Conservation (phyloP, 2,113 vertebrate species). For the Cricetomys ansorgei region DNA sequence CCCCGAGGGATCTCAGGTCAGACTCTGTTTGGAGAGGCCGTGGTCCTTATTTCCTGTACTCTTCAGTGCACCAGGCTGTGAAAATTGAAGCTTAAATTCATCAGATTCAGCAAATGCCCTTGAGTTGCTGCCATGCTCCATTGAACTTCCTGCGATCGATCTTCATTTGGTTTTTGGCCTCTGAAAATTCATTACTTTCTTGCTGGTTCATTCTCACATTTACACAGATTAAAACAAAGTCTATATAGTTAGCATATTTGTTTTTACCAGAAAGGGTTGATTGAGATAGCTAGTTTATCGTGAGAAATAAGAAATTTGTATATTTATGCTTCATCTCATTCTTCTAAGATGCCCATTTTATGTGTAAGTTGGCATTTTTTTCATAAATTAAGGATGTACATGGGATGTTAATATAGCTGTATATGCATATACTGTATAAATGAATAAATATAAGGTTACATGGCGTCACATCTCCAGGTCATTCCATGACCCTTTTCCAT, state of each 20-base stretch:
- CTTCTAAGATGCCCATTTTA: background rate
- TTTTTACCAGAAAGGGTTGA: conserved; percentile 16
- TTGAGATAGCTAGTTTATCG: background rate
- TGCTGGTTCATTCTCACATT: background rate
- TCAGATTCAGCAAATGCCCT: conserved; percentile 33
- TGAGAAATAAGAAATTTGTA: background rate
- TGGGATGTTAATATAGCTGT: background rate
- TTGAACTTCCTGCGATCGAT: background rate
- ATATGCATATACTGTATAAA: background rate
- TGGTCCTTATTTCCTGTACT: background rate
- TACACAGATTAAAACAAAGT: conserved; percentile 14
- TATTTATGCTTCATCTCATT: conserved; percentile 12
- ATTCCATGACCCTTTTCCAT: background rate
- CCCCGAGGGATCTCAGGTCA: background rate
- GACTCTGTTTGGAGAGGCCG: background rate
- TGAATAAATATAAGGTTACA: background rate
- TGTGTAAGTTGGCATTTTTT: background rate
- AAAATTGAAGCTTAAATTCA: conserved; percentile 45
- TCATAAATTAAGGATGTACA: background rate
- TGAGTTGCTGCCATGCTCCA: background rate
- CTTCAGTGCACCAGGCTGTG: background rate
- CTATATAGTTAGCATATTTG: background rate
- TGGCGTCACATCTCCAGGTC: background rate
- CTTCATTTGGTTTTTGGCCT: conserved; percentile 56
- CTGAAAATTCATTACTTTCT: conserved; percentile 58